These are phyloP conservation scores for Lynx canadensis DNA, from an alignment of 2,113 vertebrate species.

Conservation along the genomic window DNA sequence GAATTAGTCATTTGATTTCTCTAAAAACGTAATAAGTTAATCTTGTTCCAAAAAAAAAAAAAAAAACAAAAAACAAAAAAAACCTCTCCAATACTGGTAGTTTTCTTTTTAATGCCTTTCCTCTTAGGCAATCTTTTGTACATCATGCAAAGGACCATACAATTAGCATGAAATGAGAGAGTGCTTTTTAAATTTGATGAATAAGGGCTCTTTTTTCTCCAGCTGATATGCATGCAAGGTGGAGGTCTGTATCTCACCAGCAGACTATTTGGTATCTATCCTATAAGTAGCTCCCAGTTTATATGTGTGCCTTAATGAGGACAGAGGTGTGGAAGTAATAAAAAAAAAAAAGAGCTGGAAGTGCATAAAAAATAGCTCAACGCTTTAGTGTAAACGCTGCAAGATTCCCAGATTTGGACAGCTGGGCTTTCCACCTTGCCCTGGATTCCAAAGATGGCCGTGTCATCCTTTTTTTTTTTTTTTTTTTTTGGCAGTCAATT, in stretches of 20 bases:
- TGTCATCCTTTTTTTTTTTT: not conserved
- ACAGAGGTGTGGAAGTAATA: constrained; percentile 44
- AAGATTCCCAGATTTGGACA: not conserved
- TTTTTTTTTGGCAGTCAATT: not conserved
- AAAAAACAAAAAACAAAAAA: too few species aligned
- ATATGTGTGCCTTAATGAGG: constrained; percentile 11
- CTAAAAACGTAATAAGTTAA: constrained; percentile 55
- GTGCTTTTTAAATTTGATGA: constrained; percentile 61
- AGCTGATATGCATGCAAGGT: constrained; percentile 60
- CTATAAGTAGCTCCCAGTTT: not conserved
- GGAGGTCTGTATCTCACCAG: constrained; percentile 16
- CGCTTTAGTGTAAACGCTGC: not conserved
- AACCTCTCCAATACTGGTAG: not conserved
- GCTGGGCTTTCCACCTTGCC: not conserved
- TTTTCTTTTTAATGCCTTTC: constrained; percentile 69
- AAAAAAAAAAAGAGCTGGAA: constrained; percentile 2
- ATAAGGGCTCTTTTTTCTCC: constrained; percentile 51
- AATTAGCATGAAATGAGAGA: constrained; percentile 69
- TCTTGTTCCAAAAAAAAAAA: not conserved
- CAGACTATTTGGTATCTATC: not conserved
- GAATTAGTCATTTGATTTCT: constrained; percentile 61
- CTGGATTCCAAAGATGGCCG: not conserved
- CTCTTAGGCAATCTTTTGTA: constrained; percentile 64
- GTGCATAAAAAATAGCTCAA: not conserved
- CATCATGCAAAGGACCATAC: constrained; percentile 51